These are phyloP conservation scores for Nephrotoma guestfalica DNA, from an alignment of 2,888 invertebrate genomes.

Conservation along the genomic window DNA sequence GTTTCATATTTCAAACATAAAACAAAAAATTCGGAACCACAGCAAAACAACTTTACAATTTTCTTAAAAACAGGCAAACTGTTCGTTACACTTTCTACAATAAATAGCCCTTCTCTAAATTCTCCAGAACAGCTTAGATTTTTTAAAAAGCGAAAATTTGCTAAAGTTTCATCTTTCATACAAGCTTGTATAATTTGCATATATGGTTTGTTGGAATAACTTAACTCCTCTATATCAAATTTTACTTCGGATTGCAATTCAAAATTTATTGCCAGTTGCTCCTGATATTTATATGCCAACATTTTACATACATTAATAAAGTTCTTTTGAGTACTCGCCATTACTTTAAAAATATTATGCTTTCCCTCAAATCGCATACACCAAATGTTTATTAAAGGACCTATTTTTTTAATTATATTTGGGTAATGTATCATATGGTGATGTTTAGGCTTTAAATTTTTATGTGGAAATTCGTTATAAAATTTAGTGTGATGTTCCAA, in stretches of 20 bases:
- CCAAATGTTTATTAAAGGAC: neutral
- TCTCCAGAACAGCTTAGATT: neutral
- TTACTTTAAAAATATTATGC: neutral
- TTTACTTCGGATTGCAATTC: neutral
- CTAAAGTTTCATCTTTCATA: neutral
- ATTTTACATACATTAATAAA: conserved; percentile 1
- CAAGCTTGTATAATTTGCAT: neutral
- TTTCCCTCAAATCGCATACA: conserved; percentile 6
- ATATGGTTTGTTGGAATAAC: neutral
- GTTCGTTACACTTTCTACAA: neutral
- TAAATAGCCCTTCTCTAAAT: neutral
- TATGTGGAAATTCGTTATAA: too few relatives aligned
- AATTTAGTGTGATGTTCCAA: too few relatives aligned
- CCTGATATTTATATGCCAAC: neutral
- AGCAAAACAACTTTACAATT: neutral
- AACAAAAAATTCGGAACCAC: neutral
- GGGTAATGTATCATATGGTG: too few relatives aligned
- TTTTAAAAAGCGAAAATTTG: neutral
- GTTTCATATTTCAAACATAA: neutral
- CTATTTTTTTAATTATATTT: too few relatives aligned
- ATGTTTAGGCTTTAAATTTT: too few relatives aligned
- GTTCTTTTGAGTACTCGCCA: neutral
- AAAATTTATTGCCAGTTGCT: neutral
- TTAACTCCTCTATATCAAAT: neutral
- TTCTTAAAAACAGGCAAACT: neutral